Conservation (phyloP, 1,140 invertebrate species). For the Cherax destructor region DNA sequence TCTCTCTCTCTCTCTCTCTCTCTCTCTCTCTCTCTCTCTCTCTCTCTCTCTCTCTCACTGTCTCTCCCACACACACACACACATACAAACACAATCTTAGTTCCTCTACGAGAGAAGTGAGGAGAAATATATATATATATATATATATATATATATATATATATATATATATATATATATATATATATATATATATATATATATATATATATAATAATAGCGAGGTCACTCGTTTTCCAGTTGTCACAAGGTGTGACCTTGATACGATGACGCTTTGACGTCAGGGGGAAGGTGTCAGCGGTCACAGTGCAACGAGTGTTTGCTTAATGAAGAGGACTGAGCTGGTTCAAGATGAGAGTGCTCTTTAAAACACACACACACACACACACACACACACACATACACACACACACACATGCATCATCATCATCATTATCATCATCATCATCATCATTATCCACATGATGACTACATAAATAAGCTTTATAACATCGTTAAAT, state of each 20-base stretch:
- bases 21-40: constrained; percentile 2
- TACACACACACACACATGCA: no score
- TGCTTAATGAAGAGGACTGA: background rate
- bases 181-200: no score
- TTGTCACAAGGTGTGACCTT: no score
- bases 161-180: no score
- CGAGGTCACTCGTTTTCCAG: no score
- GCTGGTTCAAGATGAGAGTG: background rate
- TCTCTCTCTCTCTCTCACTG: background rate
- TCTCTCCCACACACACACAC: background rate
- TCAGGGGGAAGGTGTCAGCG: background rate
- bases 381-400: no score
- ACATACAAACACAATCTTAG: no score
- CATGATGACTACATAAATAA: background rate
- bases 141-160: no score
- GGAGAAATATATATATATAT: no score
- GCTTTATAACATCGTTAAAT: background rate
- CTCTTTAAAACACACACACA: background rate
- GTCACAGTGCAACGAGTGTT: background rate
- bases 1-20: background rate
- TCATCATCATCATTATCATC: background rate
- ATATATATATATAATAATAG: no score
- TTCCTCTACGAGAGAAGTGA: no score
- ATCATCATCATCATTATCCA: background rate
- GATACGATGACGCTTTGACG: no score